Evolutionary conservation across 2,113 vertebrate species (phyloP), one percentile per base, ranked within the genome.

Genomic region (Gallinago undulata): DNA sequence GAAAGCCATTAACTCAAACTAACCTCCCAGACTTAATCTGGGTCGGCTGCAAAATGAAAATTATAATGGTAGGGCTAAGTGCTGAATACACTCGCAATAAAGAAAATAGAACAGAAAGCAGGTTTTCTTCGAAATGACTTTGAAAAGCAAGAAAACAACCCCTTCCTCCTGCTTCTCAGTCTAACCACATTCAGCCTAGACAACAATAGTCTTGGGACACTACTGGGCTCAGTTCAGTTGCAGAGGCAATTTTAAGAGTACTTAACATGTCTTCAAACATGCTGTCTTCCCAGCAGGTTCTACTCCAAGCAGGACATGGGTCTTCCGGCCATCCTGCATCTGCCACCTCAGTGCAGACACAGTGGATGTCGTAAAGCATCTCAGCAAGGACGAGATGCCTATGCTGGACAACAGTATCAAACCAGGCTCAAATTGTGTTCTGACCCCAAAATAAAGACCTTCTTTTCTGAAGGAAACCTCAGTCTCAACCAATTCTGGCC

Each of bases 1-100:
- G 90, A 96, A 95, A 96, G 68, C 66, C 86, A 95, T 90, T 96
- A 91, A 94, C 50, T 90, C 57, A 73, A 64, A 59, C 50, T 84
- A 93, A 94, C 68, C 79, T 78, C 70, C 62, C 56, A 83, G 76
- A 82, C 48, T 94, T 84, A 35, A 92, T 74, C 75, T 74, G 51
- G 60, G 50, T 67, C 28, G 37, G 64, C 84, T 84, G 33, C 79
- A 94, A 93, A 94, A 96, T 79, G 47, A 87, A 94, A 95, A 89
- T 67, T 86, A 31, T 28, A 70, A 86, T 37, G 51, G 84, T 63
- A 11, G 18, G 53, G 51, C 31, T 90, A 88, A 31, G 41, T 93
- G 94, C 62, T 50, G 93, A 92, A 78, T 24, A 72, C 4, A 76
- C 4, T 80, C 1, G 4, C n/a, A 93, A 69, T 55, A 55, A 76